Percentiles rank a stretch among this genome's conserved stretches.
Evolutionary conservation across 35 echinoderm and acorn worm species (phyloP).

Genomic region (Acanthaster planci): DNA sequence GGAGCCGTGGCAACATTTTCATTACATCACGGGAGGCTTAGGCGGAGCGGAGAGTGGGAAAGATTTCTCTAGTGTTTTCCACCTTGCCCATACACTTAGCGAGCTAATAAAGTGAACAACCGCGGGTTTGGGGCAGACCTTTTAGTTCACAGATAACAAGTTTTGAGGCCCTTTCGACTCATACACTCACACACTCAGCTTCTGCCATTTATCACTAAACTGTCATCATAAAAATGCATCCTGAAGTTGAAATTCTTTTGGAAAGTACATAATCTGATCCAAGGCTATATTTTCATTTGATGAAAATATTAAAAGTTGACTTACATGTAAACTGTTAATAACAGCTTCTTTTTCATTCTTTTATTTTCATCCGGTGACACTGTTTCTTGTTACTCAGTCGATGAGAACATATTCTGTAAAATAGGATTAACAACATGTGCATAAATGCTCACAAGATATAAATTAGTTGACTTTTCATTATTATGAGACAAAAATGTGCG

Average conservation of each 20-base stretch:
- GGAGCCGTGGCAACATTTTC: conserved; percentile 16
- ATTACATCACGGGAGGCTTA: conserved; percentile 23
- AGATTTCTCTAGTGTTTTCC: neutral
- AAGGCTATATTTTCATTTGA: neutral
- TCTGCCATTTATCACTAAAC: neutral
- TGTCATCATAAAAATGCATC: neutral
- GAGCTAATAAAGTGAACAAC: conserved; percentile 17
- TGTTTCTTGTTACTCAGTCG: too few relatives aligned
- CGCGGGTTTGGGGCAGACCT: neutral
- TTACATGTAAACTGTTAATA: too few relatives aligned
- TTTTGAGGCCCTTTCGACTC: conserved; percentile 2
- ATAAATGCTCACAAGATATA: neutral
- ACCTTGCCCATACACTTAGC: conserved; percentile 8
- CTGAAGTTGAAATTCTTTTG: neutral
- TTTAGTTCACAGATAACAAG: neutral
- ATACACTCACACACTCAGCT: neutral
- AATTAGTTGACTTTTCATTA: neutral
- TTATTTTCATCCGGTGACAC: too few relatives aligned
- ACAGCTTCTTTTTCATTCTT: too few relatives aligned
- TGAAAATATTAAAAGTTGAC: neutral
- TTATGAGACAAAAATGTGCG: neutral
- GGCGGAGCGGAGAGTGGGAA: neutral
- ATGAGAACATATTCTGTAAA: too few relatives aligned
- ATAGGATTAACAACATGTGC: too few relatives aligned
- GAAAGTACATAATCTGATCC: neutral